A percentile compares a stretch with the other conserved stretches of the same genome.
Evolutionary conservation across 2,797 vertebrate genomes (phyloP).

Genomic region (Darevskia mixta): DNA sequence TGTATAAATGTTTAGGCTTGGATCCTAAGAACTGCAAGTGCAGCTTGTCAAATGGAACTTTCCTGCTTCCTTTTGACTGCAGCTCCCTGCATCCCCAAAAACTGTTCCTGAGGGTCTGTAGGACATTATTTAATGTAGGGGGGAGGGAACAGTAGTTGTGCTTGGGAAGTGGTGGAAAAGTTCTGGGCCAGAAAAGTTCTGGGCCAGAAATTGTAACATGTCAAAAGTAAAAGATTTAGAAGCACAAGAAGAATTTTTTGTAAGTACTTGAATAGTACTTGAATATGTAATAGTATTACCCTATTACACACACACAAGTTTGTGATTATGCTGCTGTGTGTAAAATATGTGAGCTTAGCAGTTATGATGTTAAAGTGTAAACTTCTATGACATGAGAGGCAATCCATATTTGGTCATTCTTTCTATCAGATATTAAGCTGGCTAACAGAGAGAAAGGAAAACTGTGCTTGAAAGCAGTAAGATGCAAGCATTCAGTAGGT

Average conservation of each 20-base stretch:
- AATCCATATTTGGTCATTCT: conserved; percentile 16
- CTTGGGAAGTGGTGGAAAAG: neutral
- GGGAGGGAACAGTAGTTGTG: neutral
- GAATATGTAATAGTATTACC: no score
- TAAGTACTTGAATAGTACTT: neutral
- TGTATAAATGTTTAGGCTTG: neutral
- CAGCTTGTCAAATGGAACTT: neutral
- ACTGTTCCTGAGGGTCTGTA: neutral
- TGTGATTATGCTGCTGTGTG: no score
- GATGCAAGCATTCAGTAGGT: conserved; percentile 88
- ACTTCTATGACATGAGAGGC: neutral
- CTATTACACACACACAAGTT: no score
- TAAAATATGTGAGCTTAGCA: neutral
- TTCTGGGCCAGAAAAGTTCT: neutral
- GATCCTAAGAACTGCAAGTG: neutral
- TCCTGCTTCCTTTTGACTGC: neutral
- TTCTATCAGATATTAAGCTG: conserved; percentile 89
- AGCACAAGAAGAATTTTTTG: neutral
- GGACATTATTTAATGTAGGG: neutral
- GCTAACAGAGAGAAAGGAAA: conserved; percentile 92
- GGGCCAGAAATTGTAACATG: neutral
- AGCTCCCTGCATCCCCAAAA: neutral
- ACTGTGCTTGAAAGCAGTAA: conserved; percentile 91
- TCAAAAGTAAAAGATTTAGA: neutral
- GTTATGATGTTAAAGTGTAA: neutral